Evolutionary conservation across 1,140 invertebrate genomes (phyloP).

Genomic region (Calycopis cecrops): DNA sequence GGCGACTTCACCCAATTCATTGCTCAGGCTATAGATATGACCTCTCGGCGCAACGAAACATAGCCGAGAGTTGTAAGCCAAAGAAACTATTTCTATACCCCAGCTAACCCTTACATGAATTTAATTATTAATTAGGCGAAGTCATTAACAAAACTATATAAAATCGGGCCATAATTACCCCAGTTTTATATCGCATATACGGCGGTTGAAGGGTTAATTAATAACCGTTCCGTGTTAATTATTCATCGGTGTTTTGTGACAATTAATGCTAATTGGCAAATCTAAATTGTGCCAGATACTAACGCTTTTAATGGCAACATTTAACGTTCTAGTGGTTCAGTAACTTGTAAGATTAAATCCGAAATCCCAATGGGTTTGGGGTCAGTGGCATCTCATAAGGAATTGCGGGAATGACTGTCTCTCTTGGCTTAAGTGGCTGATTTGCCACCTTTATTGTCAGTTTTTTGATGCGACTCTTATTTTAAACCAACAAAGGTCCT

Average conservation of each 20-base stretch:
- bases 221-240: conserved; percentile 2
- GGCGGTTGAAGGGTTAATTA: neutral
- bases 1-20: no score
- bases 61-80: no score
- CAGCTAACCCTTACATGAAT: neutral
- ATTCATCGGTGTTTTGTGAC: neutral
- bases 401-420: no score
- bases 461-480: no score
- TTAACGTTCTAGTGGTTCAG: conserved; percentile 30
- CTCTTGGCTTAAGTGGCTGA: no score
- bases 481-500: no score
- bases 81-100: neutral
- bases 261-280: conserved; percentile 6
- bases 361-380: no score
- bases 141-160: neutral
- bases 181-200: neutral
- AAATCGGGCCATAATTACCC: neutral
- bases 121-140: conserved; percentile 5
- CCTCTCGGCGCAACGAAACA: no score
- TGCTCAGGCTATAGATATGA: no score
- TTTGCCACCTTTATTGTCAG: no score
- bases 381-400: no score
- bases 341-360: no score
- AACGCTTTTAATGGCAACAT: conserved; percentile 1
- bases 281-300: conserved; percentile 10